Conservation (phyloP, 2,797 vertebrate genomes). For the Perodicticus potto region DNA sequence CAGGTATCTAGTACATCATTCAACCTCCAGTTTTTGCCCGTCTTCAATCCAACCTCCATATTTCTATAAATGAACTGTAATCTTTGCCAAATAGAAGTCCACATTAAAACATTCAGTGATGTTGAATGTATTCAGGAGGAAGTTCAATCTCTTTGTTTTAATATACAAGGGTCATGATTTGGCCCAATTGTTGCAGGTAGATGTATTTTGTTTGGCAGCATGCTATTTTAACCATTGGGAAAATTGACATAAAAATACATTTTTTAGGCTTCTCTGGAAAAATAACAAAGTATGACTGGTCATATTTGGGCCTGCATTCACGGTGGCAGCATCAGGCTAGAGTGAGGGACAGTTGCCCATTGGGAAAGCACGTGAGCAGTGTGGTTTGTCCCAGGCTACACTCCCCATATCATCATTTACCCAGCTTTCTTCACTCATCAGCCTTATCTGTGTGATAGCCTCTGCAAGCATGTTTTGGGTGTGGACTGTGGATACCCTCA, state of each 20-base stretch:
- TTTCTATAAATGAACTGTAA: not conserved
- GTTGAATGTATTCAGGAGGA: constrained; percentile 17
- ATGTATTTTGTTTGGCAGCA: constrained; percentile 55
- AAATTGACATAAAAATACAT: constrained; percentile 56
- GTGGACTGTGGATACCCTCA: not conserved
- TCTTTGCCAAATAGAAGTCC: not conserved
- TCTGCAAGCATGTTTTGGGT: not conserved
- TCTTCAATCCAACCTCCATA: not conserved
- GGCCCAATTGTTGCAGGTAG: constrained; percentile 38
- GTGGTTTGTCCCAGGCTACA: not conserved
- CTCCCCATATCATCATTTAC: not conserved
- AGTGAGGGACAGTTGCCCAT: not conserved
- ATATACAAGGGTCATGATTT: constrained; percentile 36
- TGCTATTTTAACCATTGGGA: constrained; percentile 45
- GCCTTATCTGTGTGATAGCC: not conserved
- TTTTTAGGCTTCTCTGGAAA: constrained; percentile 49
- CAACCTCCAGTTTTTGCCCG: not conserved
- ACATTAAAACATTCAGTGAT: not conserved
- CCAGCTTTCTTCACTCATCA: not conserved
- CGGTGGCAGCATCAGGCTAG: not conserved
- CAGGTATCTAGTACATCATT: not conserved
- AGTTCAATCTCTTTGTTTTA: constrained; percentile 41
- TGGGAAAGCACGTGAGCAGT: not conserved
- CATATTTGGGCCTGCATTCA: not conserved
- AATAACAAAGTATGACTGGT: constrained; percentile 1